phyloP scores from a whole-genome alignment of 1,140 invertebrate species.

The Scaptomyza hsui region DNA sequence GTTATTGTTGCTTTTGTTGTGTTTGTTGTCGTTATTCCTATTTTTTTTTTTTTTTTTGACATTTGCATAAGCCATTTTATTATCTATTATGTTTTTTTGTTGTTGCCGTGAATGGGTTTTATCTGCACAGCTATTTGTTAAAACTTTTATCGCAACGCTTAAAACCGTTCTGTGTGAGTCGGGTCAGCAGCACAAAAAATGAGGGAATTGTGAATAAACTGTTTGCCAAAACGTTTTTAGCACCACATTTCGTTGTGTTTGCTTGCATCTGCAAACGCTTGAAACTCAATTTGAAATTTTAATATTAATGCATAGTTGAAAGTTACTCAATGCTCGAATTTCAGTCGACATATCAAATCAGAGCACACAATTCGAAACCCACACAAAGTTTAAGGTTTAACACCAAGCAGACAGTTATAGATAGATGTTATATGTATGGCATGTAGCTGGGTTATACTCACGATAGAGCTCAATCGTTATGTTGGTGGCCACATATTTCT shows the following conservation, averaged over 20 bases:
- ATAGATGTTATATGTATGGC: not conserved
- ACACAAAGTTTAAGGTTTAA: not conserved
- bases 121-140: slow-evolving; percentile 78
- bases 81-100: slow-evolving; percentile 61
- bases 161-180: slow-evolving; percentile 42
- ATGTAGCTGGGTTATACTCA: slow-evolving; percentile 84
- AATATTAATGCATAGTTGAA: slow-evolving; percentile 27
- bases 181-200: slow-evolving; percentile 34
- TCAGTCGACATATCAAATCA: slow-evolving; percentile 9
- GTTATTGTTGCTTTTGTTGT: slow-evolving; percentile 25
- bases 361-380: not conserved
- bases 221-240: slow-evolving; percentile 66
- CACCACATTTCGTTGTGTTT: slow-evolving; percentile 53
- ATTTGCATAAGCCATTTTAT: slow-evolving; percentile 80
- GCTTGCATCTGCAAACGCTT: slow-evolving; percentile 14
- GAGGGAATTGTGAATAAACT: slow-evolving; percentile 63
- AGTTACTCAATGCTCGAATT: slow-evolving; percentile 12
- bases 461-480: slow-evolving; percentile 90
- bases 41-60: slow-evolving; percentile 48
- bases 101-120: slow-evolving; percentile 43
- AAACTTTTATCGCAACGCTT: slow-evolving; percentile 79
- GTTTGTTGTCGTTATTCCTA: slow-evolving; percentile 5
- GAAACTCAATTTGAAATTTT: slow-evolving; percentile 40
- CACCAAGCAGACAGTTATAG: not conserved
- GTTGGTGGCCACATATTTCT: slow-evolving; percentile 87